phyloP scores from a whole-genome alignment of 2,888 invertebrate genomes.

The Chorisops tibialis region DNA sequence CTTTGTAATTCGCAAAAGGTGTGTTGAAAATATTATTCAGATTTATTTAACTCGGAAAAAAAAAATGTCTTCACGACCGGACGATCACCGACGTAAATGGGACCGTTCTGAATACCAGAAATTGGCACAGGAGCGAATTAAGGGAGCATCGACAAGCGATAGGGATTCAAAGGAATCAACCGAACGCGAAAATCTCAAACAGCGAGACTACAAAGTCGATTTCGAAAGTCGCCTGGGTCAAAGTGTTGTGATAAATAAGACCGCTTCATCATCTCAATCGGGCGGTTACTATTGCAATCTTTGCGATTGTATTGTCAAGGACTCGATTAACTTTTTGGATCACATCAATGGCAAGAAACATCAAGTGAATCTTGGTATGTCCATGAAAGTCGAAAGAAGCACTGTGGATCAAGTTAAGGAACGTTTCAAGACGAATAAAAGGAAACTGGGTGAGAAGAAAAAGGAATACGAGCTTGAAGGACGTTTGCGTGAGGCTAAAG shows the following conservation, averaged over 20 bases:
- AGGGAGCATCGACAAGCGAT: too few species aligned
- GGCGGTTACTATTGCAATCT: slow-evolving; percentile 99
- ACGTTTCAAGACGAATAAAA: slow-evolving; percentile 88
- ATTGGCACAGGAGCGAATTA: slow-evolving; percentile 76
- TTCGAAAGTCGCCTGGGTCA: slow-evolving; percentile 97
- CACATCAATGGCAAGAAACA: slow-evolving; percentile 99
- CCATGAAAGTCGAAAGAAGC: slow-evolving; percentile 95
- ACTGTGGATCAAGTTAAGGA: slow-evolving; percentile 90
- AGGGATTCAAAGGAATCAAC: slow-evolving; percentile 70
- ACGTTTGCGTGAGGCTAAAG: slow-evolving; percentile 85
- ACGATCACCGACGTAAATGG: slow-evolving; percentile 96
- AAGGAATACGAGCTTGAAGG: slow-evolving; percentile 94
- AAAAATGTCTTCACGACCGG: slow-evolving; percentile 61
- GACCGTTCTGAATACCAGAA: slow-evolving; percentile 91
- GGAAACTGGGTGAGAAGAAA: slow-evolving; percentile 91
- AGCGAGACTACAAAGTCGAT: slow-evolving; percentile 95
- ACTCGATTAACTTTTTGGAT: slow-evolving; percentile 98
- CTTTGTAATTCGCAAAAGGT: too few species aligned
- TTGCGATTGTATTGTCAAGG: slow-evolving; percentile 99
- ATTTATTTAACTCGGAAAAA: too few species aligned
- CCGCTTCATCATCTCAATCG: slow-evolving; percentile 95
- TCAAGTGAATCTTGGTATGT: slow-evolving; percentile 97
- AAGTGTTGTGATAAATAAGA: slow-evolving; percentile 96
- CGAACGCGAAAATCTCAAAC: slow-evolving; percentile 86
- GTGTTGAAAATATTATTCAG: too few species aligned